Percentiles rank a stretch among this genome's conserved stretches.
Evolutionary conservation across 2,888 invertebrate species (phyloP).

Genomic region (Hylaea fasciaria): DNA sequence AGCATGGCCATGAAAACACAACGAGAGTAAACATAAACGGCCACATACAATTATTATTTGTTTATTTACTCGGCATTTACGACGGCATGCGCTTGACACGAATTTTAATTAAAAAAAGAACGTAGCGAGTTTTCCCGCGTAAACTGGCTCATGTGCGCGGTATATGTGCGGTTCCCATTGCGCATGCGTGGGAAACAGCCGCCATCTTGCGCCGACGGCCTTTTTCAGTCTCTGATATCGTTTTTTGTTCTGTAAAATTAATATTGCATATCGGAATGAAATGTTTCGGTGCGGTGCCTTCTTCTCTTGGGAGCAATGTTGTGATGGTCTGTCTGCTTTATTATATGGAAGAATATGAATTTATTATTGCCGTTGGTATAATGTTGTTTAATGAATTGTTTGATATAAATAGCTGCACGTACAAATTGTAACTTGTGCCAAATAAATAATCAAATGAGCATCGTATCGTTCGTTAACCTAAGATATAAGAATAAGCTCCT

Average conservation of each 20-base stretch:
- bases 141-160: slow-evolving; percentile 70
- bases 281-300: slow-evolving; percentile 10
- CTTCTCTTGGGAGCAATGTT: slow-evolving; percentile 9
- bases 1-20: not conserved
- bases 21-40: slow-evolving; percentile 14
- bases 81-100: slow-evolving; percentile 49
- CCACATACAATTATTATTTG: slow-evolving; percentile 36
- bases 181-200: slow-evolving; percentile 75
- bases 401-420: no score
- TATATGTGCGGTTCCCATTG: slow-evolving; percentile 65
- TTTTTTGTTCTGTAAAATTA: slow-evolving; percentile 62
- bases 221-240: slow-evolving; percentile 50
- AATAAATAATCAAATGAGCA: no score
- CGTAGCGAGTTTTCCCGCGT: slow-evolving; percentile 67
- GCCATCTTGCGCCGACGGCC: slow-evolving; percentile 64
- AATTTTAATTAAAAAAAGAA: slow-evolving; percentile 56
- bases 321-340: not conserved
- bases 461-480: no score
- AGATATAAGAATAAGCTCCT: no score
- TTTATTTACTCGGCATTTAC: slow-evolving; percentile 48
- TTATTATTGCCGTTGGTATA: no score
- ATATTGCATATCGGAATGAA: slow-evolving; percentile 37
- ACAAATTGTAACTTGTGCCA: no score
- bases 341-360: no score
- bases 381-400: no score